Evolutionary conservation across 1,140 invertebrate species (phyloP).

Genomic region (Mizuhopecten yessoensis): DNA sequence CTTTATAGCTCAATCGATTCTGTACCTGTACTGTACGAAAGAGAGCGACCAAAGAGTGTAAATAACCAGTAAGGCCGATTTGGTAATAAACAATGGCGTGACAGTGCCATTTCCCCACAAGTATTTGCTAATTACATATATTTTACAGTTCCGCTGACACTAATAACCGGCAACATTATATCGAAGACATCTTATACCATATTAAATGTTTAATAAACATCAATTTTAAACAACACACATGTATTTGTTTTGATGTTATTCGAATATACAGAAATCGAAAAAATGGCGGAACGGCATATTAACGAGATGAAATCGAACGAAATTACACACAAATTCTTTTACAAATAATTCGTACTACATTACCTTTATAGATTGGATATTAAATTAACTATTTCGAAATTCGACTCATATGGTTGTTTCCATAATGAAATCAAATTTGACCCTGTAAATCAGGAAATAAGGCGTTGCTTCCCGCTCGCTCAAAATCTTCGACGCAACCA

Average conservation of each 20-base stretch:
- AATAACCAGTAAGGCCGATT: no score
- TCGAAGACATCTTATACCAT: no score
- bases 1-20: no score
- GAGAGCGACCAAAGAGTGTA: no score
- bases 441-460: neutral
- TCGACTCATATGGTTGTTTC: neutral
- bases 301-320: neutral
- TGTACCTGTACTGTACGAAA: no score
- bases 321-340: neutral
- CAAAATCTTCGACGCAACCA: neutral
- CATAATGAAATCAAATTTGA: neutral
- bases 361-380: neutral
- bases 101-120: no score
- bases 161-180: no score
- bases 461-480: constrained; percentile 21
- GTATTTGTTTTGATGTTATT: constrained; percentile 36
- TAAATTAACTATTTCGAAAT: neutral
- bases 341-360: neutral
- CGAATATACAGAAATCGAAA: constrained; percentile 17
- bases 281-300: constrained; percentile 19
- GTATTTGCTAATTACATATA: no score
- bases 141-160: no score
- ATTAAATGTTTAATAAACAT: neutral
- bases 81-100: no score
- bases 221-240: neutral